A percentile compares a stretch with the other conserved stretches of the same genome.
Conservation (phyloP, 2,797 vertebrate genomes). For the Tragopan temminckii region DNA sequence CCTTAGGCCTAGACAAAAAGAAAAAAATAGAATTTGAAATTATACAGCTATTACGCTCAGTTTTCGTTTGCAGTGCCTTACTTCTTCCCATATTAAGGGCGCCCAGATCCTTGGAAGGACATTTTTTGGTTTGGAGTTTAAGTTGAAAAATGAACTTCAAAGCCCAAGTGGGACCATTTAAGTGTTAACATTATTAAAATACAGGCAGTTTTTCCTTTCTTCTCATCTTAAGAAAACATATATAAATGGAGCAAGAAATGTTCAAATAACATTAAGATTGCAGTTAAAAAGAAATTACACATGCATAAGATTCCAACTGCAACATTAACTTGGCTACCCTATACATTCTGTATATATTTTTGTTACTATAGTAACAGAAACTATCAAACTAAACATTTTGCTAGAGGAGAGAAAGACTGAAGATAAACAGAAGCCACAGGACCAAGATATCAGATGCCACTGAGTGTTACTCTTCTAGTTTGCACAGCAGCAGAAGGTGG, state of each 20-base stretch:
- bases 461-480: not conserved
- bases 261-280: conserved; percentile 38
- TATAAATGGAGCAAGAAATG: conserved; percentile 43
- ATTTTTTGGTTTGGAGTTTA: conserved; percentile 60
- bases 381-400: conserved; percentile 29
- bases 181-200: conserved; percentile 58
- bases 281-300: conserved; percentile 49
- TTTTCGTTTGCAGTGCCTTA: not conserved
- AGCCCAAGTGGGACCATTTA: conserved; percentile 29
- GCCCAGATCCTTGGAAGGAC: conserved; percentile 24
- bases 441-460: not conserved
- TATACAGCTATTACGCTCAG: not conserved
- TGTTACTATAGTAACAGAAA: conserved; percentile 48
- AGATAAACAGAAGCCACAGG: conserved; percentile 31
- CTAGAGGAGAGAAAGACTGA: not conserved
- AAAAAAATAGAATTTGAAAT: not conserved
- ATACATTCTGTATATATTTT: conserved; percentile 36
- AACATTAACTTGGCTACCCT: conserved; percentile 56
- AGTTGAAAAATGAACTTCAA: conserved; percentile 55
- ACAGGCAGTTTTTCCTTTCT: conserved; percentile 29
- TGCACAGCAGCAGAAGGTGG: not conserved
- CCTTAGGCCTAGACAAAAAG: not conserved
- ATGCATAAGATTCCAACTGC: conserved; percentile 23
- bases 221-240: conserved; percentile 28
- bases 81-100: not conserved